Evolutionary conservation across 1,140 invertebrate species (phyloP), one percentile per base, ranked within the genome.

Genomic region (Macrosteles quadrilineatus): DNA sequence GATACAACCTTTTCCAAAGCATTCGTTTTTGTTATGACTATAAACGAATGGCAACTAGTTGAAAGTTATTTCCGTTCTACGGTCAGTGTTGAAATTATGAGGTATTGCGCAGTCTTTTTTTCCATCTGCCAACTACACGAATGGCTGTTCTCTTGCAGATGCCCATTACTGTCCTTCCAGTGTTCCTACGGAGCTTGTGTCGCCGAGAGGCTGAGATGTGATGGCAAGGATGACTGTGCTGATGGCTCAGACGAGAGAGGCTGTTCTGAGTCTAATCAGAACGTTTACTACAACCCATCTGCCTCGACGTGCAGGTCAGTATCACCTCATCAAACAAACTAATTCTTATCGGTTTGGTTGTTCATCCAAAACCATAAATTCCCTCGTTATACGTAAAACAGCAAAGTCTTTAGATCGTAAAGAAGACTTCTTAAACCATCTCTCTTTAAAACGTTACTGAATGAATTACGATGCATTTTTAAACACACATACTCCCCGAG

Each of bases 111-210:
- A n/a, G n/a, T n/a, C n/a, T n/a, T n/a, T n/a, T n/a, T n/a, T n/a
- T n/a, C n/a, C n/a, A n/a, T n/a, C n/a, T n/a, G n/a, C n/a, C n/a
- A n/a, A n/a, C n/a, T n/a, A n/a, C n/a, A n/a, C n/a, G n/a, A n/a
- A n/a, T n/a, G n/a, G n/a, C n/a, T n/a, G n/a, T n/a, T n/a, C n/a
- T 17, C 32, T 45, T 59, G 0, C 29, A 57, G 66, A 31, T 68
- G 59, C 23, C 32, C 32, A 11, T 12, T 1, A 25, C 12, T 25
- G 9, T 19, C 63, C 11, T 81, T 80, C 73, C 73, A 81, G 72
- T 82, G 81, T 73, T 76, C 71, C 30, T 76, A 77, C 17, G 80
- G 80, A n/a, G 72, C 76, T 27, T 82, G 81, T 72, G 78, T 82
- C 32, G 71, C 78, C 12, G 19, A 6, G 3, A n/a, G 45, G 0